A percentile compares a stretch with the other conserved stretches of the same genome.
These are phyloP conservation scores for Scaptomyza tumidula DNA, from an alignment of 2,888 invertebrate genomes.

Conservation along the genomic window DNA sequence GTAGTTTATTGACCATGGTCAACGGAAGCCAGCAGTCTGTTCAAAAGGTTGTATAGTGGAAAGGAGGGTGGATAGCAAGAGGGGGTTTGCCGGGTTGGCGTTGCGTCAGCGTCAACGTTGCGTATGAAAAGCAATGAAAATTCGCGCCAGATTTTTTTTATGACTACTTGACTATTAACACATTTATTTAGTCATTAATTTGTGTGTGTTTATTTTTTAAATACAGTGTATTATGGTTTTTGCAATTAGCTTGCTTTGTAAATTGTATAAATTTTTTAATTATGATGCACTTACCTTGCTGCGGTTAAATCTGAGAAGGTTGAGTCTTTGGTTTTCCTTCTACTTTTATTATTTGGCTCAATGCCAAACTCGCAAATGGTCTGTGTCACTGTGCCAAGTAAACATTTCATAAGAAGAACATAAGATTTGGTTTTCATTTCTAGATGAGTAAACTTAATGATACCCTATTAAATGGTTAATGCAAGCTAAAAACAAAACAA, in stretches of 20 bases:
- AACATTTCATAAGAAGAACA: slow-evolving; percentile 30
- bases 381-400: slow-evolving; percentile 47
- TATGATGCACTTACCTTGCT: slow-evolving; percentile 15
- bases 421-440: not conserved
- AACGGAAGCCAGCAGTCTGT: slow-evolving; percentile 65
- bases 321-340: slow-evolving; percentile 3
- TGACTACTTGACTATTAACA: slow-evolving; percentile 45
- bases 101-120: slow-evolving; percentile 50
- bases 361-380: slow-evolving; percentile 53
- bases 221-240: slow-evolving; percentile 34
- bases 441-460: slow-evolving; percentile 2
- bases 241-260: slow-evolving; percentile 32
- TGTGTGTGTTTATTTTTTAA: not conserved
- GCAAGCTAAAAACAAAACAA: not conserved
- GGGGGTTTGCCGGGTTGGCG: slow-evolving; percentile 7
- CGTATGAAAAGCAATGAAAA: slow-evolving; percentile 55
- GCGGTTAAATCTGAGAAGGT: not conserved
- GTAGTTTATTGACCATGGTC: slow-evolving; percentile 71
- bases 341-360: slow-evolving; percentile 40
- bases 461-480: slow-evolving; percentile 3
- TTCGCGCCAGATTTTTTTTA: slow-evolving; percentile 40
- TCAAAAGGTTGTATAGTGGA: not conserved
- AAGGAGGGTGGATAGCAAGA: not conserved
- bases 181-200: slow-evolving; percentile 50
- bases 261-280: slow-evolving; percentile 23